Percentiles rank a stretch among this genome's conserved stretches.
Evolutionary conservation across 1,140 invertebrate genomes (phyloP).

Genomic region (Trichonephila inaurata): DNA sequence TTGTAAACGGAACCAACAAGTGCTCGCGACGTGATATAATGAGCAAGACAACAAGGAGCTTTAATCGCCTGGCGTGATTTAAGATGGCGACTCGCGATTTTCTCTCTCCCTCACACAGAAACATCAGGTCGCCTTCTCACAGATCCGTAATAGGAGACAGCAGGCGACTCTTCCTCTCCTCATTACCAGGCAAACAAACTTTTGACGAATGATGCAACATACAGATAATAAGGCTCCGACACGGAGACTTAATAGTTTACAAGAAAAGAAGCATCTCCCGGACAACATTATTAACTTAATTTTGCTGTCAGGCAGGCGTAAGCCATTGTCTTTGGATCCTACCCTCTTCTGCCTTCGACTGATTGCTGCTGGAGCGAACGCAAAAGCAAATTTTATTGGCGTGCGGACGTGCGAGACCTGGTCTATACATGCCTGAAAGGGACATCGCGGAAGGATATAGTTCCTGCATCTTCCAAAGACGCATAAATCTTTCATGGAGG

Average conservation of each 20-base stretch:
- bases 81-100: constrained; percentile 68
- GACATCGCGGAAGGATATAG: constrained; percentile 55
- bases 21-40: constrained; percentile 74
- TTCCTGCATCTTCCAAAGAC: constrained; percentile 39
- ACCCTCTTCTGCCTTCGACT: neutral
- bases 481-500: constrained; percentile 76
- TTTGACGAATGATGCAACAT: constrained; percentile 75
- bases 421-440: constrained; percentile 17
- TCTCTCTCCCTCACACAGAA: neutral
- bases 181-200: constrained; percentile 73
- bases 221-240: constrained; percentile 69
- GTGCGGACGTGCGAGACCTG: constrained; percentile 64
- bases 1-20: constrained; percentile 76
- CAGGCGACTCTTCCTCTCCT: constrained; percentile 20
- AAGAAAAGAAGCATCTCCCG: neutral
- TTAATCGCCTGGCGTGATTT: constrained; percentile 73
- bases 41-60: constrained; percentile 69
- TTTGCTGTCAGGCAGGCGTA: constrained; percentile 70
- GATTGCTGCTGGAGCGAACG: constrained; percentile 40
- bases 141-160: constrained; percentile 62
- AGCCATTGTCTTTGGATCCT: constrained; percentile 52
- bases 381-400: constrained; percentile 72
- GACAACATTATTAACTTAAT: constrained; percentile 77
- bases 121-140: constrained; percentile 71
- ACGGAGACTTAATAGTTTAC: constrained; percentile 72